Conservation (phyloP, 2,797 vertebrate genomes). For the Adelosebastes latens region DNA sequence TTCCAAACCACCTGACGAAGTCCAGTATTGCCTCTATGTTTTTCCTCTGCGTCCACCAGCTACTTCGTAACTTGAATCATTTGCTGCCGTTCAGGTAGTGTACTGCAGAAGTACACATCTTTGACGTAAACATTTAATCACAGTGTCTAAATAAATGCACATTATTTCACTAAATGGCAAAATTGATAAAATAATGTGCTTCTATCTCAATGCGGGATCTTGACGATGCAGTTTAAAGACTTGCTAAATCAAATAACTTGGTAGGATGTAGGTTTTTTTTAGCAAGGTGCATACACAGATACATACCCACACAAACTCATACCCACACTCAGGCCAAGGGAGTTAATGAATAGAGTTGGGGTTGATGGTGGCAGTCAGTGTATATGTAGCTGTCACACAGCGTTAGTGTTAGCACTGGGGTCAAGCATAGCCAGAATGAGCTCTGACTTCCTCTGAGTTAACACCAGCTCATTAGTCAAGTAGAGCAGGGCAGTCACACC, state of each 20-base stretch:
- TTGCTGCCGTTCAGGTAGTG: background rate
- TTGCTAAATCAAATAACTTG: background rate
- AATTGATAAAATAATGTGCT: background rate
- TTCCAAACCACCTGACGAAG: background rate
- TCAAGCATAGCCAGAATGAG: conserved; percentile 75
- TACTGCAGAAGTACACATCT: background rate
- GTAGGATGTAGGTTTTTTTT: background rate
- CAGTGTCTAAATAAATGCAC: background rate
- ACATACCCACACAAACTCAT: conserved; percentile 10
- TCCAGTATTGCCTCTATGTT: background rate
- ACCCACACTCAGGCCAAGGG: conserved; percentile 44
- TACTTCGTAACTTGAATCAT: background rate
- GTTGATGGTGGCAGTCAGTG: conserved; percentile 66
- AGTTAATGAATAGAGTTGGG: conserved; percentile 69
- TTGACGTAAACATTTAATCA: background rate
- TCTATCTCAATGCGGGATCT: background rate
- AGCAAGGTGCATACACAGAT: background rate
- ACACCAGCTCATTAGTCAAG: conserved; percentile 82
- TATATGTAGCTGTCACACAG: conserved; percentile 76
- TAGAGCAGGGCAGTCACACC: conserved; percentile 80
- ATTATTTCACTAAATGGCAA: background rate
- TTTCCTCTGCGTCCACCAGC: background rate
- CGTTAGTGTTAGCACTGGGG: conserved; percentile 75
- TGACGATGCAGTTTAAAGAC: background rate
- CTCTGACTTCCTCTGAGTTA: conserved; percentile 78